Evolutionary conservation across 2,888 invertebrate genomes (phyloP), one percentile per base, ranked within the genome.

Genomic region (Agrochola litura): DNA sequence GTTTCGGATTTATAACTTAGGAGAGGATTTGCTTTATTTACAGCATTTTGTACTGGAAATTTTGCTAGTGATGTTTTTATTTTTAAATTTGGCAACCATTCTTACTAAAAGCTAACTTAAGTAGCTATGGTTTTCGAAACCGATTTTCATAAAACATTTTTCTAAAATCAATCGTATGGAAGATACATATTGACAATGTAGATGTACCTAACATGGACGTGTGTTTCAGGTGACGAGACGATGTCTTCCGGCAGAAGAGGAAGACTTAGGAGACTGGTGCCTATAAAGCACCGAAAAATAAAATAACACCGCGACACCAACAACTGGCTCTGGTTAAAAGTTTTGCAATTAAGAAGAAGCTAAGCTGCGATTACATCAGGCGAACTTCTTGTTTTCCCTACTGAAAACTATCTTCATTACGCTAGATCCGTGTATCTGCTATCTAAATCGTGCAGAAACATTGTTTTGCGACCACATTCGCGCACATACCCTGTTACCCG

Each of bases 371-470:
- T 95, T 95, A 95, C 94, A 93, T 92, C 91, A 90, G 90, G 90
- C 92, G 88, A 95, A 95, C 93, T 96, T 94, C 92, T 94, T 95
- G 95, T 95, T 95, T 95, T 93, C 94, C 91, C 90, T 78, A 92
- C 92, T 93, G 91, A 93, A 95, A 96, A 96, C 96, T 96, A 95
- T 95, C 95, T 95, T 94, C 94, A 95, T 95, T 96, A 95, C 94
- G 91, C 90, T 92, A 90, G 90, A 91, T 92, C 90, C 92, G 91
- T 93, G 91, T 92, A 92, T 92, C 89, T 91, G 86, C 85, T 86
- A 90, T 90, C 89, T 92, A 90, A 91, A 91, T 91, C 88, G 87
- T 83, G 83, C 81, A 75, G 89, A 84, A 89, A 91, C 91, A 92
- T 89, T 93, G 92, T 93, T 92, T 93, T 92, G 92, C 83, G 84